These are phyloP conservation scores for Elgaria multicarinata DNA, from an alignment of 2,113 vertebrate genomes.

Conservation along the genomic window DNA sequence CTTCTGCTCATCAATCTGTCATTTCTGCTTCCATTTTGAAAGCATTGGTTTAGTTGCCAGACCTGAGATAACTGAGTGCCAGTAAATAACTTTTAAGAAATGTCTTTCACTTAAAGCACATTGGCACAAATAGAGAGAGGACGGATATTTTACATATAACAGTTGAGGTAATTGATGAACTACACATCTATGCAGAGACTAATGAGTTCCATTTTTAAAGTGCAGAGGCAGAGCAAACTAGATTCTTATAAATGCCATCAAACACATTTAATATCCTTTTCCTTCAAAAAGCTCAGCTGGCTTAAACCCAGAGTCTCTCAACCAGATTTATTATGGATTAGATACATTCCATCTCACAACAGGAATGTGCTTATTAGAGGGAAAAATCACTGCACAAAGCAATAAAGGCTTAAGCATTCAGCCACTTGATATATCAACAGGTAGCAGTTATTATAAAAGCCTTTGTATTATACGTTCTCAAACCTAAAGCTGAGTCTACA, in stretches of 20 bases:
- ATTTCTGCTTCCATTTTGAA: slow-evolving; percentile 38
- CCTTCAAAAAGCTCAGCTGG: slow-evolving; percentile 77
- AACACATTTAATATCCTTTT: slow-evolving; percentile 74
- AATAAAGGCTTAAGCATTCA: slow-evolving; percentile 65
- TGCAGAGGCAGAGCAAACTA: slow-evolving; percentile 64
- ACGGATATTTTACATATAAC: slow-evolving; percentile 12
- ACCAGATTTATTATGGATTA: slow-evolving; percentile 78
- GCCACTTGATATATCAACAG: slow-evolving; percentile 53
- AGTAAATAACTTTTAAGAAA: slow-evolving; percentile 65
- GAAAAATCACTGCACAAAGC: slow-evolving; percentile 62
- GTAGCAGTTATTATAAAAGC: slow-evolving; percentile 52
- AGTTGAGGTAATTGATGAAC: slow-evolving; percentile 63
- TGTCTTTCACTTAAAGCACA: slow-evolving; percentile 44
- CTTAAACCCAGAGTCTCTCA: slow-evolving; percentile 74
- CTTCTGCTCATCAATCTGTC: slow-evolving; percentile 13
- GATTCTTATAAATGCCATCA: slow-evolving; percentile 79
- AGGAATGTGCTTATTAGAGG: slow-evolving; percentile 78
- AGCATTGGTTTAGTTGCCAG: slow-evolving; percentile 51
- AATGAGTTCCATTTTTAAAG: slow-evolving; percentile 73
- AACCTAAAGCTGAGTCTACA: slow-evolving; percentile 52
- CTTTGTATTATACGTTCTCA: slow-evolving; percentile 21
- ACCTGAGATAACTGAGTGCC: slow-evolving; percentile 29
- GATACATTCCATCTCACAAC: slow-evolving; percentile 74
- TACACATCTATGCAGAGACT: slow-evolving; percentile 56
- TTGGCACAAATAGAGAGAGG: slow-evolving; percentile 53